A percentile compares a stretch with the other conserved stretches of the same genome.
Conservation (phyloP, 2,888 invertebrate species). For the Ichneumoninae sp. region DNA sequence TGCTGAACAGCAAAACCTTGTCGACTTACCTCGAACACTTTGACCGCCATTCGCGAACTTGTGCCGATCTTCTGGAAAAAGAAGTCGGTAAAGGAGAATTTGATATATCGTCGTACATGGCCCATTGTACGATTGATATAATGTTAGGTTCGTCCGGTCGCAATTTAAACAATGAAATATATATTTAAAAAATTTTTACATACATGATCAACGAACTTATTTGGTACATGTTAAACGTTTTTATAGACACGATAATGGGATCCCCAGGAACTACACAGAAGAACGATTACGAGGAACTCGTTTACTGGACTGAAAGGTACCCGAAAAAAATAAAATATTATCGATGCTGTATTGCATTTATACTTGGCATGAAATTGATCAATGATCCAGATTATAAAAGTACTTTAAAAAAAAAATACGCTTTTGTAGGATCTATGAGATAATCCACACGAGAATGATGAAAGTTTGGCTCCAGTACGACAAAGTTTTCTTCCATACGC, state of each 20-base stretch:
- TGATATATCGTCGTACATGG: conserved; percentile 69
- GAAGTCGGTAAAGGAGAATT: conserved; percentile 68
- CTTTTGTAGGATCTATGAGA: conserved; percentile 68
- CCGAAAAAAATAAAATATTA: background rate
- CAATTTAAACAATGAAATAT: background rate
- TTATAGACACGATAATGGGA: conserved; percentile 72
- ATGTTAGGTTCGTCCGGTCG: conserved; percentile 66
- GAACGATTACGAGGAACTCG: conserved; percentile 65
- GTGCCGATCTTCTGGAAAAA: conserved; percentile 66
- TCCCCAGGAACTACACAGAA: conserved; percentile 66
- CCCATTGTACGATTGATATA: conserved; percentile 70
- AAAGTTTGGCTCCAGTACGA: conserved; percentile 73
- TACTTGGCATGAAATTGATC: background rate
- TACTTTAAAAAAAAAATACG: background rate
- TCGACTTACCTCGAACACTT: conserved; percentile 65
- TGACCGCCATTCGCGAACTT: conserved; percentile 66
- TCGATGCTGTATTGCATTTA: background rate
- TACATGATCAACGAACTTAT: background rate
- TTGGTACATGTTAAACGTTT: background rate
- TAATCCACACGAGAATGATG: conserved; percentile 70
- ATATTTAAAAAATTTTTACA: conserved; percentile 11
- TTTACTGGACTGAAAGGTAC: conserved; percentile 63
- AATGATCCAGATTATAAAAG: background rate
- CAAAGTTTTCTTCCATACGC: conserved; percentile 64
- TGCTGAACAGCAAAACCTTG: conserved; percentile 67